Conservation (phyloP, 1,140 invertebrate species). For the Lethrus apterus region DNA sequence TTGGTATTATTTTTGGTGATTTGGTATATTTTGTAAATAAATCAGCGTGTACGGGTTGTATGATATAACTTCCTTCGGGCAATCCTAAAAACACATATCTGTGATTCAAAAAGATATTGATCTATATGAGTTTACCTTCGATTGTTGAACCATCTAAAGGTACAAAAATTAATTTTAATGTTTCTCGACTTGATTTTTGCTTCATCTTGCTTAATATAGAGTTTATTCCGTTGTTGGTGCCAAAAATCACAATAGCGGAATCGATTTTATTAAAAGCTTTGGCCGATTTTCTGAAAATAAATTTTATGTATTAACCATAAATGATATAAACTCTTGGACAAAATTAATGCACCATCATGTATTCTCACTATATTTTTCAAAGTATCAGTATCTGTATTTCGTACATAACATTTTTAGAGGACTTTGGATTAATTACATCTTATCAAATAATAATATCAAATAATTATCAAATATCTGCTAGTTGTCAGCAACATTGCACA, state of each 20-base stretch:
- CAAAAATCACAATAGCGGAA: neutral
- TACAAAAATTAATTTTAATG: slow-evolving; percentile 25
- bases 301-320: neutral
- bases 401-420: too few relatives aligned
- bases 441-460: too few relatives aligned
- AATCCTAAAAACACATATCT: slow-evolving; percentile 27
- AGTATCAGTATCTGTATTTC: too few relatives aligned
- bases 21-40: neutral
- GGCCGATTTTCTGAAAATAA: slow-evolving; percentile 1
- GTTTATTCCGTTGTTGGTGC: neutral
- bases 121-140: slow-evolving; percentile 19
- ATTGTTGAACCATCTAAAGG: slow-evolving; percentile 29
- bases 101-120: slow-evolving; percentile 6
- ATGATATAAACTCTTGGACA: neutral
- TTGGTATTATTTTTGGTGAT: slow-evolving; percentile 23
- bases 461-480: too few relatives aligned
- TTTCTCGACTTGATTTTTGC: neutral
- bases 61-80: slow-evolving; percentile 26
- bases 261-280: neutral
- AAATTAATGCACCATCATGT: slow-evolving; percentile 2
- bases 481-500: too few relatives aligned
- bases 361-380: too few relatives aligned
- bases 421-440: too few relatives aligned
- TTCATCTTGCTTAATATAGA: neutral
- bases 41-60: slow-evolving; percentile 18